phyloP scores from a whole-genome alignment of 1,140 invertebrate species.

The Pectinophora gossypiella region DNA sequence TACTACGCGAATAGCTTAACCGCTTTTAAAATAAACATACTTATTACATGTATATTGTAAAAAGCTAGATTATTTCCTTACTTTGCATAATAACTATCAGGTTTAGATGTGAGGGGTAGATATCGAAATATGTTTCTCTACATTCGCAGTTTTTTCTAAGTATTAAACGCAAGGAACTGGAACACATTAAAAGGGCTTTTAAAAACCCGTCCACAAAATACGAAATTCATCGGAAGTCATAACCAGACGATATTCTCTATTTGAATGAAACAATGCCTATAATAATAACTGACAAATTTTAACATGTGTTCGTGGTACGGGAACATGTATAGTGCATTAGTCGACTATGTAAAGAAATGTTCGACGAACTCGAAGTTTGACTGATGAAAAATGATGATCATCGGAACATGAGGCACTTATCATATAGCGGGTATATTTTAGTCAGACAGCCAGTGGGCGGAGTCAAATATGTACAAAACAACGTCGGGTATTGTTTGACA shows the following conservation, averaged over 20 bases:
- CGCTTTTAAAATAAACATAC: neutral
- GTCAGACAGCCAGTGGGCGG: neutral
- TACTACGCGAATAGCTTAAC: neutral
- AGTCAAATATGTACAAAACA: neutral
- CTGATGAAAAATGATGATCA: neutral
- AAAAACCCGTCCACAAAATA: too few species aligned
- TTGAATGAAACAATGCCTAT: slow-evolving; percentile 20
- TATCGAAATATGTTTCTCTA: too few species aligned
- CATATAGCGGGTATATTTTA: neutral
- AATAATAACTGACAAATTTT: slow-evolving; percentile 24
- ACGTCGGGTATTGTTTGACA: slow-evolving; percentile 1
- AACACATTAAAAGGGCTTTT: too few species aligned
- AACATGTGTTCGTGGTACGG: slow-evolving; percentile 15
- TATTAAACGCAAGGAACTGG: too few species aligned
- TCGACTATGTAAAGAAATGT: neutral
- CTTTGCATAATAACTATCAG: too few species aligned
- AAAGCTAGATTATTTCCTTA: too few species aligned
- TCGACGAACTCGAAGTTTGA: neutral
- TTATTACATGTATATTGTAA: too few species aligned
- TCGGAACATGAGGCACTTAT: neutral
- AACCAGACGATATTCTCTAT: too few species aligned
- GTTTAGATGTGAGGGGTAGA: too few species aligned
- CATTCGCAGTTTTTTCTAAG: too few species aligned
- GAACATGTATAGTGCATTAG: slow-evolving; percentile 27
- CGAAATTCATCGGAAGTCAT: too few species aligned